Evolutionary conservation across 2,797 vertebrate species (phyloP).

Genomic region (Pelochelys cantorii): DNA sequence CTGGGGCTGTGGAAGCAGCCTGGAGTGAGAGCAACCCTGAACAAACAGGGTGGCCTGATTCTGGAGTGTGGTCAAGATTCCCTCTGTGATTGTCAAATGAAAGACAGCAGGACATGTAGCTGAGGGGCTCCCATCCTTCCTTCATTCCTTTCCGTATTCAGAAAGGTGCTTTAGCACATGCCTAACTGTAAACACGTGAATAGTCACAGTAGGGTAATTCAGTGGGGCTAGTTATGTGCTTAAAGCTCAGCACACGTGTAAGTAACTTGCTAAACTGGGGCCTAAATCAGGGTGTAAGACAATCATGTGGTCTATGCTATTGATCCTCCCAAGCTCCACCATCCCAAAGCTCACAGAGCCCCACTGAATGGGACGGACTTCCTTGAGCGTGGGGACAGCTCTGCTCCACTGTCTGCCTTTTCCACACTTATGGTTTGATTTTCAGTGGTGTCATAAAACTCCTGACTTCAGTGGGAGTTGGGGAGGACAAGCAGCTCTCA

Average conservation of each 20-base stretch:
- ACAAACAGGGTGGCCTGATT: neutral
- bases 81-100: rapidly evolving
- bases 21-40: neutral
- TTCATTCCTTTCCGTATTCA: neutral
- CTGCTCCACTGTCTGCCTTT: neutral
- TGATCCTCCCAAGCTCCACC: neutral
- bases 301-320: neutral
- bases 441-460: neutral
- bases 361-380: neutral
- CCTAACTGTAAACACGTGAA: neutral
- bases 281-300: neutral
- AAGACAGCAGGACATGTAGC: neutral
- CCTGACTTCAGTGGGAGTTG: neutral
- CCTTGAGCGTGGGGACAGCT: neutral
- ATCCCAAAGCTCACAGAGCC: neutral
- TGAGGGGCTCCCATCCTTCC: neutral
- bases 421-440: neutral
- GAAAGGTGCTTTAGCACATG: neutral
- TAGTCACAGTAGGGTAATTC: neutral
- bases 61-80: neutral
- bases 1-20: neutral
- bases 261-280: neutral
- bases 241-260: neutral
- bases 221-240: neutral
- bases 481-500: rapidly evolving